These are phyloP conservation scores for Eremobia ochroleuca DNA, from an alignment of 2,888 invertebrate genomes.

Conservation along the genomic window DNA sequence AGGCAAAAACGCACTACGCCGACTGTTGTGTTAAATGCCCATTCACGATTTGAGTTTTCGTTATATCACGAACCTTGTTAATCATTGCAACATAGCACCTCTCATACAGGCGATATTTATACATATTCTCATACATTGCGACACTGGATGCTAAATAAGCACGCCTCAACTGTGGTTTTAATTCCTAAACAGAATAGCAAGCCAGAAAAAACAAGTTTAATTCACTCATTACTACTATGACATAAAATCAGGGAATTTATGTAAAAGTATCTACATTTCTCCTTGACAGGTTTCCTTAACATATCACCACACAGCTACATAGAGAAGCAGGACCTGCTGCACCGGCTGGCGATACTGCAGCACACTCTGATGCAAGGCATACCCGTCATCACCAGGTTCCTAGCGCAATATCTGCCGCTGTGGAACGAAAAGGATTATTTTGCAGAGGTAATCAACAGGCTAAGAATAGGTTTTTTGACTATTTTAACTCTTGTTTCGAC, in stretches of 20 bases:
- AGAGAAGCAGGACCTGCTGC: conserved; percentile 83
- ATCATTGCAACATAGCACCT: background rate
- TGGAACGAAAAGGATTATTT: conserved; percentile 88
- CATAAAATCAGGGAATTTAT: no score
- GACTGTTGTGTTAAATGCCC: no score
- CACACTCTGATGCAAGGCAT: conserved; percentile 83
- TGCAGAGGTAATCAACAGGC: conserved; percentile 78
- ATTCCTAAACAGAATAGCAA: background rate
- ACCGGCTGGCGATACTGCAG: conserved; percentile 79
- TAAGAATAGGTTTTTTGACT: background rate
- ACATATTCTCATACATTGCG: background rate
- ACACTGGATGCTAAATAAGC: no score
- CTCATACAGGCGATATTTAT: background rate
- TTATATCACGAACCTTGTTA: no score
- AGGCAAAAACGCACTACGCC: no score
- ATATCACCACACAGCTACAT: conserved; percentile 79
- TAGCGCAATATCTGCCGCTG: conserved; percentile 84
- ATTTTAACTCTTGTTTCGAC: background rate
- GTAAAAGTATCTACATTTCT: background rate
- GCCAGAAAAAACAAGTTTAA: no score
- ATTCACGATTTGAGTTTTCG: no score
- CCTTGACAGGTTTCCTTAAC: conserved; percentile 82
- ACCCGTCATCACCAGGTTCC: conserved; percentile 83
- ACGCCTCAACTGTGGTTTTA: background rate
- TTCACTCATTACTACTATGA: no score